Conservation (phyloP, 2,888 invertebrate species). For the Lottia scabra region DNA sequence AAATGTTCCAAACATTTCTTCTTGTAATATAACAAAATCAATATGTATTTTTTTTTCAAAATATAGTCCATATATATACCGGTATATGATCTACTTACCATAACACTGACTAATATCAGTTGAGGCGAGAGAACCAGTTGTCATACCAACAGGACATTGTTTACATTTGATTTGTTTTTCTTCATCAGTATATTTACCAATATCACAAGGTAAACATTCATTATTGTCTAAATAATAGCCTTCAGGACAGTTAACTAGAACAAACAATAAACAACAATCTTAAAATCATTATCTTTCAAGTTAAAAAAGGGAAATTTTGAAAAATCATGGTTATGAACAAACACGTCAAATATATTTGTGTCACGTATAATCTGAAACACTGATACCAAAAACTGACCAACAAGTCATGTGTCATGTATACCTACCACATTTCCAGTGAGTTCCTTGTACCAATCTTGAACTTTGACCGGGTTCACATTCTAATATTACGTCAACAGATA, state of each 20-base stretch:
- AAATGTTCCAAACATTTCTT: too few species aligned
- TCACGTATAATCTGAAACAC: too few species aligned
- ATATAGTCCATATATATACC: too few species aligned
- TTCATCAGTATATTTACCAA: not conserved
- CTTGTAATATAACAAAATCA: too few species aligned
- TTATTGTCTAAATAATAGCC: conserved; percentile 39
- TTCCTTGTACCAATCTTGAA: conserved; percentile 20
- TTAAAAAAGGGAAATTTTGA: not conserved
- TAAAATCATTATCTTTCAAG: too few species aligned
- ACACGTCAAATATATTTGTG: too few species aligned
- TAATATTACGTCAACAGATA: conserved; percentile 32
- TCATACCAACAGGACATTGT: not conserved
- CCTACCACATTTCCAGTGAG: conserved; percentile 19
- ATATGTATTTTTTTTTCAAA: too few species aligned
- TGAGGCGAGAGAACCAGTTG: not conserved
- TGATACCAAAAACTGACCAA: too few species aligned
- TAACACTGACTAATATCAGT: not conserved
- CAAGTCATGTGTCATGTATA: not conserved
- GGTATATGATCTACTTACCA: not conserved
- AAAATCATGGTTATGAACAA: too few species aligned
- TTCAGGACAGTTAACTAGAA: conserved; percentile 44
- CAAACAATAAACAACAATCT: not conserved
- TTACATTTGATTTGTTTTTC: not conserved
- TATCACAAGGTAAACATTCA: conserved; percentile 1
- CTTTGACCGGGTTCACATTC: conserved; percentile 49